Evolutionary conservation across 2,113 vertebrate species (phyloP).

Genomic region (Fukomys damarensis): DNA sequence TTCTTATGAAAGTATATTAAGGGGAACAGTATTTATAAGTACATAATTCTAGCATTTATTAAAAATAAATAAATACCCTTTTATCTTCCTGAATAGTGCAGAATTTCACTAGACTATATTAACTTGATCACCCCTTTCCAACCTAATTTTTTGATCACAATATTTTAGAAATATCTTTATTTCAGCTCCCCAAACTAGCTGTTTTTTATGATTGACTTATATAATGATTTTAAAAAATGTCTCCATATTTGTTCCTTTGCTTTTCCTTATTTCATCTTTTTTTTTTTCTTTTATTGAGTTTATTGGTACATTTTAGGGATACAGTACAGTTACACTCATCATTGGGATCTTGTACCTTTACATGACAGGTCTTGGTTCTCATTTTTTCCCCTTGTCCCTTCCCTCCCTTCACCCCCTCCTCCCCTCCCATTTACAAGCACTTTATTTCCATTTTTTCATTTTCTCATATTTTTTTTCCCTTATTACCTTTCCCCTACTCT

Average conservation of each 20-base stretch:
- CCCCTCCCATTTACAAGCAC: too few species aligned
- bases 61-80: background rate
- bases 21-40: background rate
- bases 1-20: background rate
- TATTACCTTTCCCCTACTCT: too few species aligned
- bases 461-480: too few species aligned
- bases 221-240: background rate
- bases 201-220: background rate
- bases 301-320: too few species aligned
- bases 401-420: too few species aligned
- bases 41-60: background rate
- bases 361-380: too few species aligned
- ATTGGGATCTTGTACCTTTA: too few species aligned
- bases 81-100: background rate
- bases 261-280: background rate
- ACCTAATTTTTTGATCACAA: background rate
- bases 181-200: background rate
- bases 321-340: too few species aligned
- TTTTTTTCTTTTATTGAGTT: too few species aligned
- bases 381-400: too few species aligned
- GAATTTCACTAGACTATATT: background rate
- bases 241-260: background rate
- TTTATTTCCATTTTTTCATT: too few species aligned
- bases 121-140: background rate
- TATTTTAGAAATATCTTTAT: background rate